These are phyloP conservation scores for Megatriorchis doriae DNA, from an alignment of 2,113 vertebrate species.

Conservation along the genomic window DNA sequence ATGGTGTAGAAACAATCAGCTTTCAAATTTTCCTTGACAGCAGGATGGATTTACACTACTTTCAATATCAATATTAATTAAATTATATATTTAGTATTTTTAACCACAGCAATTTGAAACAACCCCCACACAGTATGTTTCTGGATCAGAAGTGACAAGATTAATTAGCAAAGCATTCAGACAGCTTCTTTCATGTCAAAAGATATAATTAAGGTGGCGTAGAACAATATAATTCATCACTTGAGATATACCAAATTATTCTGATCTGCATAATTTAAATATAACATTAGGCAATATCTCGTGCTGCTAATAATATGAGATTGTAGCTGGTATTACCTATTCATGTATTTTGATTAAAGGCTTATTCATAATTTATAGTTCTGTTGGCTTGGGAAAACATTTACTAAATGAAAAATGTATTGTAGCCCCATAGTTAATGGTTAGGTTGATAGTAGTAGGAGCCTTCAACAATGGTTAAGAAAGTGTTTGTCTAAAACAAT, in stretches of 20 bases:
- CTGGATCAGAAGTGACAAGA: slow-evolving; percentile 32
- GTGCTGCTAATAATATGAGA: neutral
- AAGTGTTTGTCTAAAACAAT: neutral
- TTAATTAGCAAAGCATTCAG: slow-evolving; percentile 36
- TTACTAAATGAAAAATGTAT: neutral
- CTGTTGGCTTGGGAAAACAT: neutral
- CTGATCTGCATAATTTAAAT: slow-evolving; percentile 38
- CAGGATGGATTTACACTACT: neutral
- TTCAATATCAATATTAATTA: slow-evolving; percentile 22
- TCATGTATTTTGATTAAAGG: slow-evolving; percentile 26
- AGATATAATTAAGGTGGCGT: slow-evolving; percentile 33
- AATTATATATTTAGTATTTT: slow-evolving; percentile 18
- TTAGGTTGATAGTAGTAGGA: neutral
- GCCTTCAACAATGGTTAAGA: neutral
- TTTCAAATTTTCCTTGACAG: neutral
- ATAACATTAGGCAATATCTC: neutral
- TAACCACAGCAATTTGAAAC: slow-evolving; percentile 18
- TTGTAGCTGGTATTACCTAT: slow-evolving; percentile 1
- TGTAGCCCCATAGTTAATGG: neutral
- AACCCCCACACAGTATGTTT: neutral
- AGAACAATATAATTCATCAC: slow-evolving; percentile 27
- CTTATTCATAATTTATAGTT: slow-evolving; percentile 26
- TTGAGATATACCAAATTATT: slow-evolving; percentile 1
- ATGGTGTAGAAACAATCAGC: neutral
- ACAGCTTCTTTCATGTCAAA: slow-evolving; percentile 16